Evolutionary conservation across 2,797 vertebrate genomes (phyloP).

Genomic region (Hapalemur alaotrensis): DNA sequence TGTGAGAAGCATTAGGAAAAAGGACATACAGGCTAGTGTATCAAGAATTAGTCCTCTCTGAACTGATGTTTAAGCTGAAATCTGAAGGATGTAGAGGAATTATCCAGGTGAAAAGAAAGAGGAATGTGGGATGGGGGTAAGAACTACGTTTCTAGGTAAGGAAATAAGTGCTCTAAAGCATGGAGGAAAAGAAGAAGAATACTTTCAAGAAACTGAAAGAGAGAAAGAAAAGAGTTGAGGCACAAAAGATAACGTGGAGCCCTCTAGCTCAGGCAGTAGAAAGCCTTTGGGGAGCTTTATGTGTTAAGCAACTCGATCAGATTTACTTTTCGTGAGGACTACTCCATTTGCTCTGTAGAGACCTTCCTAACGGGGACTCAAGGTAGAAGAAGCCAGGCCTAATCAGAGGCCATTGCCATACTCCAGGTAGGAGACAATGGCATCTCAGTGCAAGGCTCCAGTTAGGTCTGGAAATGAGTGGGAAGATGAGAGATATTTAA

Average conservation of each 20-base stretch:
- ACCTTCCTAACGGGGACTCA: not conserved
- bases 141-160: not conserved
- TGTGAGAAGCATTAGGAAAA: not conserved
- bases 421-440: not conserved
- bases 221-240: not conserved
- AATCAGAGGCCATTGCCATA: not conserved
- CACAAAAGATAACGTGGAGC: not conserved
- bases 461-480: not conserved
- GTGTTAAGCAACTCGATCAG: not conserved
- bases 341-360: not conserved
- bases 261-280: not conserved
- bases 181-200: not conserved
- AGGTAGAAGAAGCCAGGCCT: not conserved
- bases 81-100: not conserved
- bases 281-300: not conserved
- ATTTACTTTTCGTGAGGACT: not conserved
- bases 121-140: not conserved
- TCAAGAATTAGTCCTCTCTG: not conserved
- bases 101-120: not conserved
- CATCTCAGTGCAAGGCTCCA: rapidly evolving
- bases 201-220: not conserved
- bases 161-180: not conserved
- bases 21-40: not conserved
- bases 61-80: not conserved
- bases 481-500: not conserved